A percentile compares a stretch with the other conserved stretches of the same genome.
Conservation (phyloP, 1,140 invertebrate species). For the Drosophila ambigua region DNA sequence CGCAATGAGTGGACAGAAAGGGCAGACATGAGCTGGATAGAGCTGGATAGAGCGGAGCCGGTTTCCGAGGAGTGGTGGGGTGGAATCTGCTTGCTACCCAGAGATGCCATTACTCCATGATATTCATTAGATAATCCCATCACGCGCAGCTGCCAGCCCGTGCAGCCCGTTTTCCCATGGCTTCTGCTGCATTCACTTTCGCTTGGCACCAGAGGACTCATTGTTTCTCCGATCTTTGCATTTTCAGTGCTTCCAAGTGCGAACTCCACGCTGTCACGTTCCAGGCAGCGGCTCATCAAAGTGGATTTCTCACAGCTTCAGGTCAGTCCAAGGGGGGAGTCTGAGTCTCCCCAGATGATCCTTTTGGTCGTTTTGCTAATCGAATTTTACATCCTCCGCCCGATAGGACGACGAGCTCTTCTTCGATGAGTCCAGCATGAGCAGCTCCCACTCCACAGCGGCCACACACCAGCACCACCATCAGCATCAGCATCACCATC, state of each 20-base stretch:
- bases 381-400: too few relatives aligned
- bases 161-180: constrained; percentile 30
- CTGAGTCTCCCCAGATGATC: neutral
- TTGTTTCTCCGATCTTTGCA: constrained; percentile 21
- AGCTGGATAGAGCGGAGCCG: constrained; percentile 12
- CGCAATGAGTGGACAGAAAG: constrained; percentile 32
- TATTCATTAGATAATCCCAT: constrained; percentile 67
- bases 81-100: constrained; percentile 3
- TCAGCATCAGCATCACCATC: constrained; percentile 32
- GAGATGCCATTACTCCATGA: constrained; percentile 41
- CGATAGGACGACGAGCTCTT: constrained; percentile 75
- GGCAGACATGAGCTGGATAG: neutral
- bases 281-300: constrained; percentile 87
- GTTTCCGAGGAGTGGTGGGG: constrained; percentile 11
- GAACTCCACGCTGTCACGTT: constrained; percentile 72
- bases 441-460: constrained; percentile 58
- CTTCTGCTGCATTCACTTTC: constrained; percentile 30
- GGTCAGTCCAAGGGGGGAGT: constrained; percentile 74
- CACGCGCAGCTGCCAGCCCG: neutral
- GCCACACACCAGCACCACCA: constrained; percentile 31
- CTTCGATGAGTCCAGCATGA: constrained; percentile 75
- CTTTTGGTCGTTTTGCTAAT: neutral
- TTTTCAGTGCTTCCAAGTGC: constrained; percentile 79
- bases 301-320: constrained; percentile 88
- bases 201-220: constrained; percentile 28